Evolutionary conservation across 2,113 vertebrate species (phyloP).

Genomic region (Aythya baeri): DNA sequence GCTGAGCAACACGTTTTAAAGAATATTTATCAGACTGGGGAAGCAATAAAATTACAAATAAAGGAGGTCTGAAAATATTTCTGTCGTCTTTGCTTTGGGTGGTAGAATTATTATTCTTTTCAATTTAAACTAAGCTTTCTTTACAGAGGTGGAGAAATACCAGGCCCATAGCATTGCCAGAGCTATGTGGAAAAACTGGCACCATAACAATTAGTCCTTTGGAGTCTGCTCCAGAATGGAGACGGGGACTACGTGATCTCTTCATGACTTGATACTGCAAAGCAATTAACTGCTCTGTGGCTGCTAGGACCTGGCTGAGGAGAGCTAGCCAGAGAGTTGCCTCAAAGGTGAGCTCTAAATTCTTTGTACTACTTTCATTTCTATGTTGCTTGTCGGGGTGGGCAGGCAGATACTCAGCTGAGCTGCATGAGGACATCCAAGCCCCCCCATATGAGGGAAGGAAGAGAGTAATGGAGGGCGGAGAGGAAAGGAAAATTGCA

Average conservation of each 20-base stretch:
- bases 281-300: neutral
- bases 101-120: neutral
- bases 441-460: neutral
- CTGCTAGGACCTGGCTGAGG: neutral
- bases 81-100: neutral
- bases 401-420: neutral
- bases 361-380: neutral
- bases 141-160: accelerated
- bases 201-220: neutral
- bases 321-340: neutral
- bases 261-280: neutral
- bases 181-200: neutral
- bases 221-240: neutral
- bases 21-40: neutral
- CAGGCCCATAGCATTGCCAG: neutral
- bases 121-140: neutral
- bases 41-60: neutral
- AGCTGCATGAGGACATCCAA: accelerated
- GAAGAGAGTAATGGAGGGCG: neutral
- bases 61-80: neutral
- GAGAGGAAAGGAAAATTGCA: neutral
- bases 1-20: neutral
- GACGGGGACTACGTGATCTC: neutral
- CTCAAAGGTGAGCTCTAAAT: neutral
- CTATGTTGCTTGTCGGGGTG: neutral